A percentile compares a stretch with the other conserved stretches of the same genome.
Conservation (phyloP, 2,113 vertebrate genomes). For the Saguinus imperator region DNA sequence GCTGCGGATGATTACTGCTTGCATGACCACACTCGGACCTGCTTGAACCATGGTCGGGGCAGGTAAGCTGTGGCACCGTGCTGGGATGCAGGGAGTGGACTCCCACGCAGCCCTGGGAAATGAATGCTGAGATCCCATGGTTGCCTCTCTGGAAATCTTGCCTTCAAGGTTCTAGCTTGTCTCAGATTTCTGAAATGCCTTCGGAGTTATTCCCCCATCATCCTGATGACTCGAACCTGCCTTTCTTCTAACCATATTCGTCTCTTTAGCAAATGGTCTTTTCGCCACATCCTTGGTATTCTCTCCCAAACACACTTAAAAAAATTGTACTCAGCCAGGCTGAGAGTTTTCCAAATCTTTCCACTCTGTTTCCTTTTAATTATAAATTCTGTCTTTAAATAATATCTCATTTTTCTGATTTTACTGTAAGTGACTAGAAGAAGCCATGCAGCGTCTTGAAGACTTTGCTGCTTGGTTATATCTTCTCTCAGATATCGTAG, state of each 20-base stretch:
- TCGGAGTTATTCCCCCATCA: neutral
- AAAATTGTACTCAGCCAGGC: neutral
- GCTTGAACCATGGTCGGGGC: neutral
- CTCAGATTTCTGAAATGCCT: neutral
- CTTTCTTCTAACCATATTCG: neutral
- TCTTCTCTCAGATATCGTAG: neutral
- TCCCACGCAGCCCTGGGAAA: neutral
- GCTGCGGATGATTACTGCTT: neutral
- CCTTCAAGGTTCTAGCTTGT: neutral
- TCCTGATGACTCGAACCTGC: neutral
- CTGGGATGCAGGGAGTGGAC: neutral
- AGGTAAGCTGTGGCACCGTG: neutral
- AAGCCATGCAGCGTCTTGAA: neutral
- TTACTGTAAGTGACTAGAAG: neutral
- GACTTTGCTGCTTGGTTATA: neutral
- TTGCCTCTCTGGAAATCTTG: neutral
- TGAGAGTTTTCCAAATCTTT: neutral
- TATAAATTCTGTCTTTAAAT: neutral
- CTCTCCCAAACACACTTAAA: neutral
- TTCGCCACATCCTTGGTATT: neutral
- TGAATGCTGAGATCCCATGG: neutral
- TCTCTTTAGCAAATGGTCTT: neutral
- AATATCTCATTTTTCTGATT: neutral
- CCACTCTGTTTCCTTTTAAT: neutral
- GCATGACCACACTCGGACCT: no score